phyloP scores from a whole-genome alignment of 2,113 vertebrate genomes.

The Amia ocellicauda region DNA sequence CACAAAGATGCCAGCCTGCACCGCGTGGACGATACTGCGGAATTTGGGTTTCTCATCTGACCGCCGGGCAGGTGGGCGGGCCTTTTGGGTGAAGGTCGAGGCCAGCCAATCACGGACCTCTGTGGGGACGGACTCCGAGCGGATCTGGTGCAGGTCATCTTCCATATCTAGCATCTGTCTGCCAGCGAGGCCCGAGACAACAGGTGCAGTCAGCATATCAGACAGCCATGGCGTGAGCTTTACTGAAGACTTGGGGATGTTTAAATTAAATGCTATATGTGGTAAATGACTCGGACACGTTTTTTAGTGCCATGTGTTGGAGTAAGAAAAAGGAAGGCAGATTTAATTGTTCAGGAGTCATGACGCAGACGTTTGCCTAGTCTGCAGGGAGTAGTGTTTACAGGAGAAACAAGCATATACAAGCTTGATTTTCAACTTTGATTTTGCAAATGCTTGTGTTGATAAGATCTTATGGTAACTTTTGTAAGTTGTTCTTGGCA shows the following conservation, averaged over 20 bases:
- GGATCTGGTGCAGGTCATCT: conserved; percentile 84
- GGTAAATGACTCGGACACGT: no score
- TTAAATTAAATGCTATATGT: no score
- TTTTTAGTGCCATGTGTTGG: no score
- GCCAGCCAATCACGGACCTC: conserved; percentile 92
- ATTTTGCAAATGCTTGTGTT: not conserved
- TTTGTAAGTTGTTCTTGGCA: no score
- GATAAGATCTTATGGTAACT: not conserved
- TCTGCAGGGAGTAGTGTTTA: not conserved
- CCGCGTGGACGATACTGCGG: conserved; percentile 89
- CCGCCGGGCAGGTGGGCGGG: conserved; percentile 63
- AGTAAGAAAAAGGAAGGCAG: no score
- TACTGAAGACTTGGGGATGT: no score
- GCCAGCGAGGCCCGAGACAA: conserved; percentile 10
- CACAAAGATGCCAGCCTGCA: conserved; percentile 92
- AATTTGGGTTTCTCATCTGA: conserved; percentile 88
- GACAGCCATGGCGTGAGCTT: no score
- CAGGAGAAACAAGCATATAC: not conserved
- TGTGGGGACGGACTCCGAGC: conserved; percentile 81
- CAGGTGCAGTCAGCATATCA: no score
- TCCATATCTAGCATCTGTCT: conserved; percentile 84
- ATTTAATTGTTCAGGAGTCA: no score
- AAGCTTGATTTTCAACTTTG: not conserved
- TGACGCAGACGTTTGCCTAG: no score
- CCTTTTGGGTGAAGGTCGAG: conserved; percentile 85